phyloP scores from a whole-genome alignment of 2,113 vertebrate species.

The Planiliza haematocheilus region DNA sequence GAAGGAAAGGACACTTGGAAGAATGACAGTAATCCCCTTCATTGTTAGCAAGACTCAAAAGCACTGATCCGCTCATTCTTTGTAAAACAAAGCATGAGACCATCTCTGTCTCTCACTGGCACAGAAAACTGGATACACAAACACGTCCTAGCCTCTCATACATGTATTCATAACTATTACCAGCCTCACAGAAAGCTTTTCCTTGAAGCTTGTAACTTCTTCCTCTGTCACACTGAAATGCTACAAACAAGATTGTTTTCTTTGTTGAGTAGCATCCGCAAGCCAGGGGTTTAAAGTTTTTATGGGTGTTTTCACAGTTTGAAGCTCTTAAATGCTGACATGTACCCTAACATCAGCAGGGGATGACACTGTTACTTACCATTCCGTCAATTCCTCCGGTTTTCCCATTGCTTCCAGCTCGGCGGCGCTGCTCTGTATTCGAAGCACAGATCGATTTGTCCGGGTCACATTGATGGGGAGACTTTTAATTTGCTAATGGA shows the following conservation, averaged over 20 bases:
- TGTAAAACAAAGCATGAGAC: constrained; percentile 39
- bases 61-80: constrained; percentile 51
- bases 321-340: constrained; percentile 1
- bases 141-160: constrained; percentile 5
- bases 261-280: neutral
- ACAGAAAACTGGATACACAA: constrained; percentile 4
- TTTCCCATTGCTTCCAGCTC: neutral
- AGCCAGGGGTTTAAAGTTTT: neutral
- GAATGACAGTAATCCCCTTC: constrained; percentile 61
- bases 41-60: constrained; percentile 52
- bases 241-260: neutral
- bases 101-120: constrained; percentile 9
- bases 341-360: constrained; percentile 1
- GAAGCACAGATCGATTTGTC: constrained; percentile 59
- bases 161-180: neutral
- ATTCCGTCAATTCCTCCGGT: constrained; percentile 12
- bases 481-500: constrained; percentile 82
- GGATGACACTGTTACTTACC: constrained; percentile 31
- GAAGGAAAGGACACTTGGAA: constrained; percentile 36
- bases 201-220: constrained; percentile 7
- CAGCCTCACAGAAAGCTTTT: neutral
- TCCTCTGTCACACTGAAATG: neutral
- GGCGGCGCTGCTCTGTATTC: constrained; percentile 41
- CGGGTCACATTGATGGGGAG: constrained; percentile 59
- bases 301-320: neutral